Conservation (phyloP, 2,888 invertebrate genomes). For the Allophyes oxyacanthae region DNA sequence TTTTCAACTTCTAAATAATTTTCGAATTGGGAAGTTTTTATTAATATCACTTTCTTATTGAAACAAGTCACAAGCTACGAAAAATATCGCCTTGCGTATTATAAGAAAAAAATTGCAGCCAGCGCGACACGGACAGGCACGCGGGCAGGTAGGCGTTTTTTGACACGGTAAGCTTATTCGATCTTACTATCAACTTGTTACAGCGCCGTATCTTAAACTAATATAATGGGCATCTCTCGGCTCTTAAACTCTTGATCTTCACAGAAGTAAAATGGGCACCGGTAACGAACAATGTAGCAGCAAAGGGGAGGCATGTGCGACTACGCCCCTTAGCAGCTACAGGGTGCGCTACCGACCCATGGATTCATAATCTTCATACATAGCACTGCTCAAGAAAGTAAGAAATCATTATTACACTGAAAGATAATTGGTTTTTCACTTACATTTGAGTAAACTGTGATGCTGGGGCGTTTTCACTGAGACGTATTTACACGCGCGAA, state of each 20-base stretch:
- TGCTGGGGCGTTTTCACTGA: constrained; percentile 95
- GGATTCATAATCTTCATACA: constrained; percentile 10
- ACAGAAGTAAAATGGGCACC: constrained; percentile 44
- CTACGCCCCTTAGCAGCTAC: constrained; percentile 88
- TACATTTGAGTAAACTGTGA: constrained; percentile 91
- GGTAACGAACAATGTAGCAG: constrained; percentile 81
- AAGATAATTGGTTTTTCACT: constrained; percentile 53
- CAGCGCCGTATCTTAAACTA: too few relatives aligned
- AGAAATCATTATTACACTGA: not conserved
- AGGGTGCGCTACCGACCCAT: constrained; percentile 78
- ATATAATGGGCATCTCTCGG: too few relatives aligned
- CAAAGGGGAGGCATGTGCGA: constrained; percentile 74
- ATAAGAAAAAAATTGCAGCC: too few relatives aligned
- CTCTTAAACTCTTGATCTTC: not conserved
- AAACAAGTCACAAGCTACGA: not conserved
- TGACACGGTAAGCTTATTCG: not conserved
- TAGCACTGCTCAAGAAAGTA: not conserved
- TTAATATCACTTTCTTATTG: not conserved
- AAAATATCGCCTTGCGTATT: not conserved
- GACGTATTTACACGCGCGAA: constrained; percentile 97
- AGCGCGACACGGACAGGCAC: too few relatives aligned
- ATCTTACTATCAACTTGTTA: not conserved
- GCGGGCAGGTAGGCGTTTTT: not conserved
- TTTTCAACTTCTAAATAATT: not conserved
- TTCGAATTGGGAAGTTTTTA: not conserved